A percentile compares a stretch with the other conserved stretches of the same genome.
These are phyloP conservation scores for Polia nebulosa DNA, from an alignment of 2,888 invertebrate species.

Conservation along the genomic window DNA sequence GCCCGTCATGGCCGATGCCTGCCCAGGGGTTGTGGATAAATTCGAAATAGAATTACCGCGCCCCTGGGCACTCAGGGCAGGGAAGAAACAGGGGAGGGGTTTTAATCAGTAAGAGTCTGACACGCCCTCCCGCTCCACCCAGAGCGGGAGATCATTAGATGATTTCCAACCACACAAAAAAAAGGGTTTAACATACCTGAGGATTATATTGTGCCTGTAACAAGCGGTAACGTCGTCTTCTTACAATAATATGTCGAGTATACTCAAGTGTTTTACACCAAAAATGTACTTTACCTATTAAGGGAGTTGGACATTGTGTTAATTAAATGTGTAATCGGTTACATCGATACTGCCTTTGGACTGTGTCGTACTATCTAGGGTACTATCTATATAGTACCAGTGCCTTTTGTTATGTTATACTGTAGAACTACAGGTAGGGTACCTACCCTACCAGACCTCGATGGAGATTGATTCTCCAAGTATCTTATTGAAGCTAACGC, in stretches of 20 bases:
- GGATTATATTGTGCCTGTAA: constrained; percentile 8
- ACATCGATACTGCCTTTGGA: neutral
- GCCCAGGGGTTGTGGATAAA: neutral
- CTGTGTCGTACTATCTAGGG: neutral
- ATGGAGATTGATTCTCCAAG: too few relatives aligned
- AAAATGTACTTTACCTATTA: constrained; percentile 4
- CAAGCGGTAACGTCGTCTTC: constrained; percentile 11
- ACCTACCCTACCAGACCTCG: too few relatives aligned
- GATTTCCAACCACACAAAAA: neutral
- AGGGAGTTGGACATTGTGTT: constrained; percentile 21
- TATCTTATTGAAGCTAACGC: neutral
- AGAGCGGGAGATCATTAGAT: neutral
- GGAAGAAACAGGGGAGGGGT: neutral
- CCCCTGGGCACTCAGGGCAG: neutral
- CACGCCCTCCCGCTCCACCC: neutral
- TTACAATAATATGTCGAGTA: constrained; percentile 11
- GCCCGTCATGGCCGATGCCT: too few relatives aligned
- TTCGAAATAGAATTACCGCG: neutral
- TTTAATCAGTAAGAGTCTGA: neutral
- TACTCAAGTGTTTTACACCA: constrained; percentile 4
- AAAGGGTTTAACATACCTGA: neutral
- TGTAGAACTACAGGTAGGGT: neutral
- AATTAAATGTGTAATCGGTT: constrained; percentile 16
- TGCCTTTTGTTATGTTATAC: neutral
- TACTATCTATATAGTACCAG: too few relatives aligned